Conservation (phyloP, 2,113 vertebrate genomes). For the Tragelaphus imberbis region DNA sequence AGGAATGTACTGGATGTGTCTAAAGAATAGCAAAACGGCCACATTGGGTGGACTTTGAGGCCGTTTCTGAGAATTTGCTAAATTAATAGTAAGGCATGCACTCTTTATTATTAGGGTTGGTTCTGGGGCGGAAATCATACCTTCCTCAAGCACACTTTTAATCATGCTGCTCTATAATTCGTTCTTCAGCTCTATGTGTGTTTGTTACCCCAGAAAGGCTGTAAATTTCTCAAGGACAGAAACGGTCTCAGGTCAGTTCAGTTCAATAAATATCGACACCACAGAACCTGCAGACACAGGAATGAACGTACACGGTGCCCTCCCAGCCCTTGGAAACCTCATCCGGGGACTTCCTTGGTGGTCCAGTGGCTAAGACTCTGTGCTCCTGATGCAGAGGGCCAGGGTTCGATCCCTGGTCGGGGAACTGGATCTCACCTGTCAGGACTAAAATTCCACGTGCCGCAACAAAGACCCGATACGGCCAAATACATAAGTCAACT, state of each 20-base stretch:
- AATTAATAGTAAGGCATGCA: not conserved
- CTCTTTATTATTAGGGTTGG: not conserved
- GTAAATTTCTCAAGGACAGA: slow-evolving; percentile 50
- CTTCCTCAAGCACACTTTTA: not conserved
- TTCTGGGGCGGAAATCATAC: not conserved
- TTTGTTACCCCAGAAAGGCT: slow-evolving; percentile 9
- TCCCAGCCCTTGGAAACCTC: not conserved
- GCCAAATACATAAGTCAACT: not conserved
- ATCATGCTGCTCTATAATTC: not conserved
- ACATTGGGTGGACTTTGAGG: not conserved
- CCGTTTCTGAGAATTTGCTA: not conserved
- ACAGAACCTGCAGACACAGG: not conserved
- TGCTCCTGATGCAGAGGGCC: not conserved
- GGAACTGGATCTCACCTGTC: not conserved
- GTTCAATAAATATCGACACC: not conserved
- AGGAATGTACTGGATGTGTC: not conserved
- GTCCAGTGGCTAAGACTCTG: not conserved
- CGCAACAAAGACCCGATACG: not conserved
- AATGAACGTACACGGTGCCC: not conserved
- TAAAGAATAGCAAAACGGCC: not conserved
- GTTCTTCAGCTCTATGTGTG: not conserved
- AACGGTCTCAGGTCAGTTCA: not conserved
- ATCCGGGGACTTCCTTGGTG: not conserved
- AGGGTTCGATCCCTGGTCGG: not conserved
- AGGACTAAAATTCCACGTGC: not conserved